Percentiles rank a stretch among this genome's conserved stretches.
Evolutionary conservation across 2,797 vertebrate species (phyloP).

Genomic region (Catharus ustulatus): DNA sequence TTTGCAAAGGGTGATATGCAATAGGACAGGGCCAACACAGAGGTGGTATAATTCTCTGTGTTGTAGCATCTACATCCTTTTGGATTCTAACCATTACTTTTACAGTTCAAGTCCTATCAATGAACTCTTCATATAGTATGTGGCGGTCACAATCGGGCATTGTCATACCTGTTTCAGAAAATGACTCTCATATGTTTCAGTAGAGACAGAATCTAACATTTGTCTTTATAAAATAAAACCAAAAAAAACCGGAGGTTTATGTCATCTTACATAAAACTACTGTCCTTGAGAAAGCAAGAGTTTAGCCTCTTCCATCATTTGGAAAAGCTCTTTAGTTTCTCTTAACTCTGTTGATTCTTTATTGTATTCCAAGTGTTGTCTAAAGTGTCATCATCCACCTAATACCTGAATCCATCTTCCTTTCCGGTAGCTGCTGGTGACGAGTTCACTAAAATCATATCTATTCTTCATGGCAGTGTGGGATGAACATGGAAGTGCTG

Average conservation of each 20-base stretch:
- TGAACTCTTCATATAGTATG: background rate
- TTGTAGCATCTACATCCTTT: background rate
- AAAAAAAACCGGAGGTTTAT: background rate
- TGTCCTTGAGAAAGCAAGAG: background rate
- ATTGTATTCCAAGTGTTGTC: background rate
- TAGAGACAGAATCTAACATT: background rate
- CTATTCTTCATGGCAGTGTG: background rate
- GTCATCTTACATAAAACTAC: background rate
- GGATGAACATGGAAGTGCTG: background rate
- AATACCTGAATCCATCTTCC: background rate
- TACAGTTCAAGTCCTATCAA: background rate
- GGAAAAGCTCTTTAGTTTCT: background rate
- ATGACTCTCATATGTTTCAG: background rate
- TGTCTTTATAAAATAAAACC: background rate
- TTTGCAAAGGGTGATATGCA: background rate
- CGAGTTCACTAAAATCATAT: background rate
- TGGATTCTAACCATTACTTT: background rate
- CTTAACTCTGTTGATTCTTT: background rate
- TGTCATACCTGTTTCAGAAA: background rate
- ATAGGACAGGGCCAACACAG: background rate
- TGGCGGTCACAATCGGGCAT: background rate
- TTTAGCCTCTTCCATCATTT: background rate
- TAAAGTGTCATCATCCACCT: background rate
- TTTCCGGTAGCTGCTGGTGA: background rate
- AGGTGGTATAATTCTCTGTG: background rate